Percentiles rank a stretch among this genome's conserved stretches.
These are phyloP conservation scores for Eupithecia abbreviata DNA, from an alignment of 2,888 invertebrate genomes.

Conservation along the genomic window DNA sequence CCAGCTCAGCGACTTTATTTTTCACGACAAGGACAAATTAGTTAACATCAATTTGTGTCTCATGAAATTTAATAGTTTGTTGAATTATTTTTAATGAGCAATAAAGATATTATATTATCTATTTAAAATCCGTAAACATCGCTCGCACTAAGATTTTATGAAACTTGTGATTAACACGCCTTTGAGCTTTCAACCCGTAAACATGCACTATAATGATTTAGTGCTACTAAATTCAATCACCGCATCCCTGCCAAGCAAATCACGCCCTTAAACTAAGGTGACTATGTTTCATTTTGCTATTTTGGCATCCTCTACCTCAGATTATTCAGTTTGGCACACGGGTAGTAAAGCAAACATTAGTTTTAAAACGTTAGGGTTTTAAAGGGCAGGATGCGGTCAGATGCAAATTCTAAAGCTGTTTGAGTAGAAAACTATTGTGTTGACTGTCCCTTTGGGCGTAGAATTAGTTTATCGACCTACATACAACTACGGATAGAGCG, in stretches of 20 bases:
- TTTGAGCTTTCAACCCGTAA: neutral
- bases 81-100: too few relatives aligned
- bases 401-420: conserved; percentile 29
- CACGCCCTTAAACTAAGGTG: neutral
- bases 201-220: neutral
- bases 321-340: conserved; percentile 30
- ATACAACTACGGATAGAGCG: neutral
- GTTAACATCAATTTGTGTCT: too few relatives aligned
- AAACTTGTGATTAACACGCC: neutral
- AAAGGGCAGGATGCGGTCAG: conserved; percentile 15
- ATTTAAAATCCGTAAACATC: neutral
- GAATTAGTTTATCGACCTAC: neutral
- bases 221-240: neutral
- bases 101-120: neutral
- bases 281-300: conserved; percentile 3
- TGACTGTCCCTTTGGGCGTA: conserved; percentile 15
- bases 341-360: conserved; percentile 31
- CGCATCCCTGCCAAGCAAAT: neutral
- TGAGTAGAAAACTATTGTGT: conserved; percentile 17
- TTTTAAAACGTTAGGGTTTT: conserved; percentile 32
- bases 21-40: too few relatives aligned
- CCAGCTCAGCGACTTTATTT: too few relatives aligned
- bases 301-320: conserved; percentile 14
- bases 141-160: too few relatives aligned
- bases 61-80: too few relatives aligned